Percentiles rank a stretch among this genome's conserved stretches.
phyloP scores from a whole-genome alignment of 2,797 vertebrate species.

The Galago senegalensis region DNA sequence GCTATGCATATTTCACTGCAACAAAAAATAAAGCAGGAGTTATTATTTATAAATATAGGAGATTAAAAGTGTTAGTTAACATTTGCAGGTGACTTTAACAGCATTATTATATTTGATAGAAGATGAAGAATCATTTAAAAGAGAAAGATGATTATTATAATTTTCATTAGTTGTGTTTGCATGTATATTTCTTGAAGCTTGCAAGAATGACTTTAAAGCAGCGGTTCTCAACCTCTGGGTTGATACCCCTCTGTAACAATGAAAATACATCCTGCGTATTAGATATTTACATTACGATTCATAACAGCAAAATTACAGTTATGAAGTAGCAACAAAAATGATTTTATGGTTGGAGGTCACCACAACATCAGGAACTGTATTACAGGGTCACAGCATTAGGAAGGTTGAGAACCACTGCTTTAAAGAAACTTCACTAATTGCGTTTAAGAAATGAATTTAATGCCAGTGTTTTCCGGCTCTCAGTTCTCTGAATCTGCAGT shows the following conservation, averaged over 20 bases:
- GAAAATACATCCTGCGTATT: too few species aligned
- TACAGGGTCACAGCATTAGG: too few species aligned
- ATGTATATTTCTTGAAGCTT: neutral
- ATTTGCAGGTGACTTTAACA: constrained; percentile 4
- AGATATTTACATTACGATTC: too few species aligned
- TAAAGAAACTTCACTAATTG: constrained; percentile 51
- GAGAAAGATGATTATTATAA: neutral
- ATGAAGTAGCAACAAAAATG: too few species aligned
- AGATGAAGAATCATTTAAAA: constrained; percentile 1
- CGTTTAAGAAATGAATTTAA: neutral
- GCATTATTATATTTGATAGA: neutral
- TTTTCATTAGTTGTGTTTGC: constrained; percentile 2
- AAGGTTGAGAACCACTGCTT: neutral
- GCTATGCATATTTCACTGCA: neutral
- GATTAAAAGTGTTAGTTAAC: neutral
- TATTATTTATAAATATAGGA: constrained; percentile 37
- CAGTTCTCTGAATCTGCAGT: neutral
- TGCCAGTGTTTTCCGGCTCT: neutral
- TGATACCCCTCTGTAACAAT: too few species aligned
- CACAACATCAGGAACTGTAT: too few species aligned
- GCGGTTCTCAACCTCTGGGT: too few species aligned
- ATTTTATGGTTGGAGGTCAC: too few species aligned
- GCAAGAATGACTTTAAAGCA: constrained; percentile 52
- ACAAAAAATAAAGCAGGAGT: neutral
- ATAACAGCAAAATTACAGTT: too few species aligned